Percentiles rank a stretch among this genome's conserved stretches.
phyloP scores from a whole-genome alignment of 2,113 vertebrate genomes.

The Apteryx owenii region DNA sequence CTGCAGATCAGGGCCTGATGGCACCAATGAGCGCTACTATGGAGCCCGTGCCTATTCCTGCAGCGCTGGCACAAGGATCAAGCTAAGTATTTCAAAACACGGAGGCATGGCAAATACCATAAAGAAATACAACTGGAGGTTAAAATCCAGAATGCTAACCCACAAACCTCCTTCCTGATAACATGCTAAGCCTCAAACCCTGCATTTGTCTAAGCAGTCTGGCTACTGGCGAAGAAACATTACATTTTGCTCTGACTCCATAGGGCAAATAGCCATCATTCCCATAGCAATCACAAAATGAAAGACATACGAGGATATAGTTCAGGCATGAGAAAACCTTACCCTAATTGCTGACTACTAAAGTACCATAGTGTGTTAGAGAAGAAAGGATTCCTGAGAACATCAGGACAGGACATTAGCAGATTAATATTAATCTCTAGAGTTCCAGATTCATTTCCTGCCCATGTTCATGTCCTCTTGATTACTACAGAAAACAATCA shows the following conservation, averaged over 20 bases:
- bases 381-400: slow-evolving; percentile 74
- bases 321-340: slow-evolving; percentile 64
- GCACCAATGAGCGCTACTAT: neutral
- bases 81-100: neutral
- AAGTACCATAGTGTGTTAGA: slow-evolving; percentile 66
- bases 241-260: slow-evolving; percentile 55
- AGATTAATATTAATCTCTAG: slow-evolving; percentile 83
- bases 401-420: slow-evolving; percentile 77
- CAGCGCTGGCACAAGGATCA: neutral
- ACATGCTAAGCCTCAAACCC: neutral
- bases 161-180: neutral
- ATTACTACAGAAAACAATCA: slow-evolving; percentile 79
- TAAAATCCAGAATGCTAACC: neutral
- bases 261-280: slow-evolving; percentile 45
- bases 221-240: neutral
- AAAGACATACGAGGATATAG: slow-evolving; percentile 62
- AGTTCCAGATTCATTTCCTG: slow-evolving; percentile 82
- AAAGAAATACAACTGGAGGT: neutral
- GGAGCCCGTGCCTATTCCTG: neutral
- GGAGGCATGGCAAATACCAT: neutral
- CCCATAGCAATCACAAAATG: slow-evolving; percentile 64
- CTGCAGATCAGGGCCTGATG: neutral
- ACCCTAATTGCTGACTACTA: slow-evolving; percentile 70
- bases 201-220: neutral
- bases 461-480: slow-evolving; percentile 79